Base-by-base conservation (phyloP, 1,140 invertebrate genomes). In the Globodera rostochiensis region DNA sequence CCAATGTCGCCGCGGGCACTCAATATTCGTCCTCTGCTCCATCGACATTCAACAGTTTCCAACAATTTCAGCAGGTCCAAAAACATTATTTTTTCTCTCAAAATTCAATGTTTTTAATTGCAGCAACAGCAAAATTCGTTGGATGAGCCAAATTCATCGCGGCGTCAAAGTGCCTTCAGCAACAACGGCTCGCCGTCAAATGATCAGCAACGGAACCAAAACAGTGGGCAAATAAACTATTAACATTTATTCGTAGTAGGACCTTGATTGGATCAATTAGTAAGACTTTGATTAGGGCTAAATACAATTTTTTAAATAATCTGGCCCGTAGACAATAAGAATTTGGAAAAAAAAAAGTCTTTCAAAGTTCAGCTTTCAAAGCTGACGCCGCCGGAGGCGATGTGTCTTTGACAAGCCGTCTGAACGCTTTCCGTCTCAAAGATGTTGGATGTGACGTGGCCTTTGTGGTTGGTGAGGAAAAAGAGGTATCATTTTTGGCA, bases 391-490 rank as follows among this genome's bases (percentile, higher is more conserved):
- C n/a, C 25, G 69, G 36, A 71, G 69, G 36, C 64, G 70, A 66
- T 46, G 64, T 69, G 46, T 70, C 80, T 19, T n/a, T 81, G 60
- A 81, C 80, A 19, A 81, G 60, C 25, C 80, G 80, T 11, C 60
- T 81, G 47, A 81, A 81, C 57, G 49, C 25, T 19, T 81, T 81
- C 53, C 70, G 80, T 5, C 73, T 81, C n/a, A 74, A 81, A 50
- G 74, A 74, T 46, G 77, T 81, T 69, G 80, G 80, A 7, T 81
- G 80, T 81, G 80, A 81, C 77, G 80, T 81, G 47, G 53, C 60
- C 36, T 81, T 81, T 76, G 73, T 81, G n/a, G 80, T 81, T 47
- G 80, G 80, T 36, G 80, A 81, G 6, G 75, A 81, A 76, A 73
- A 64, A 50, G 80, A 81, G 53, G 79, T 74, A 79, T n/a, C 6